These are phyloP conservation scores for Caenorhabditis macrosperma DNA, from an alignment of 2,888 invertebrate species.

Conservation along the genomic window DNA sequence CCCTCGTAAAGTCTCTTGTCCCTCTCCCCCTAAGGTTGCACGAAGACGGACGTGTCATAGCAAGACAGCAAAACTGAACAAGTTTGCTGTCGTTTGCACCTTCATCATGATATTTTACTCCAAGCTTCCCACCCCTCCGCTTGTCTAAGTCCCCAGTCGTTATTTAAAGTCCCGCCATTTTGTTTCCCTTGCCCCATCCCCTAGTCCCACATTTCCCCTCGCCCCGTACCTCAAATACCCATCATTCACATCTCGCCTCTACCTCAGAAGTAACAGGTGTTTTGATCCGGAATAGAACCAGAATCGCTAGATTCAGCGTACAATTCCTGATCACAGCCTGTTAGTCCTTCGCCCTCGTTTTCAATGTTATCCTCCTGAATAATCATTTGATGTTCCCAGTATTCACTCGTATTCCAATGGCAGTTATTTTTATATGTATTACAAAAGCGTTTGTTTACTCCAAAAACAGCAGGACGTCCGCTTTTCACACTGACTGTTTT, in stretches of 20 bases:
- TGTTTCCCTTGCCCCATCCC: neutral
- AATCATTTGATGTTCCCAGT: neutral
- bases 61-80: too few relatives aligned
- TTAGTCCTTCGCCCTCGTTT: conserved; percentile 15
- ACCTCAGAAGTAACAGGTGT: conserved; percentile 12
- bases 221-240: neutral
- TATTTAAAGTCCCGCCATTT: too few relatives aligned
- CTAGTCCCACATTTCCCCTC: neutral
- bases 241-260: neutral
- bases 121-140: too few relatives aligned
- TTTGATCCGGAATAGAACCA: neutral
- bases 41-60: too few relatives aligned
- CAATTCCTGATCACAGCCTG: neutral
- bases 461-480: neutral
- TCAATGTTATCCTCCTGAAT: neutral
- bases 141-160: neutral
- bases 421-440: too few relatives aligned
- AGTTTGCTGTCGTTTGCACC: too few relatives aligned
- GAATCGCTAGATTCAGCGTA: neutral
- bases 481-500: neutral
- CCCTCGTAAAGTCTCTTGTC: too few relatives aligned
- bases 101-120: too few relatives aligned
- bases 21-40: neutral
- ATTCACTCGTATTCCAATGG: neutral
- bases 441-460: neutral